phyloP scores from a whole-genome alignment of 2,113 vertebrate species.

The Protobothrops flavoviridis region DNA sequence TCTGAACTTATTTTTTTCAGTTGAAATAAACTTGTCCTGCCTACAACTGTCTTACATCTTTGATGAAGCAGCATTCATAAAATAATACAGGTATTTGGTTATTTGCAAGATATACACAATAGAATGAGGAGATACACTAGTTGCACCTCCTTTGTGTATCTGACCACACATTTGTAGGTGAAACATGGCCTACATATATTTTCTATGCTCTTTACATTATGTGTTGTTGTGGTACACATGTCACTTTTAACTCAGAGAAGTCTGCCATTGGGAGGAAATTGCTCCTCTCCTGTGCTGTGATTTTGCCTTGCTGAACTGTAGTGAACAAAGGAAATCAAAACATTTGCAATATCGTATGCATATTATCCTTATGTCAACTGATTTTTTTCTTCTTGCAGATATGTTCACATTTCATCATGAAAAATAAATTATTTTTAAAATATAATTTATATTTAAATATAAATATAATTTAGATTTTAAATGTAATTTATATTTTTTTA shows the following conservation, averaged over 20 bases:
- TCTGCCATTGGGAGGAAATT: neutral
- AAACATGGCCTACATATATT: neutral
- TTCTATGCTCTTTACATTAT: neutral
- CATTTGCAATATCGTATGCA: neutral
- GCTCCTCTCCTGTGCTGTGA: neutral
- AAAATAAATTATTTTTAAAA: neutral
- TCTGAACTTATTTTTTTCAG: neutral
- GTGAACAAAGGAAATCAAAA: neutral
- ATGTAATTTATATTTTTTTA: neutral
- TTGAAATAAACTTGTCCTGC: neutral
- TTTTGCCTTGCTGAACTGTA: neutral
- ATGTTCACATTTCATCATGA: neutral
- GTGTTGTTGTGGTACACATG: neutral
- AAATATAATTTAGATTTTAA: neutral
- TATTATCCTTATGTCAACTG: neutral
- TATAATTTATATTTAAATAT: neutral
- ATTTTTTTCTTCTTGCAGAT: neutral
- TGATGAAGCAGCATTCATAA: neutral
- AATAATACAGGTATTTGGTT: neutral
- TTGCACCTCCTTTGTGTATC: neutral
- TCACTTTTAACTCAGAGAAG: neutral
- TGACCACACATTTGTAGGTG: neutral
- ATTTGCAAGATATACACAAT: neutral
- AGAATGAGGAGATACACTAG: neutral
- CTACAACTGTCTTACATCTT: rapidly evolving